Evolutionary conservation across 2,113 vertebrate genomes (phyloP).

Genomic region (Herpetotheres cachinnans): DNA sequence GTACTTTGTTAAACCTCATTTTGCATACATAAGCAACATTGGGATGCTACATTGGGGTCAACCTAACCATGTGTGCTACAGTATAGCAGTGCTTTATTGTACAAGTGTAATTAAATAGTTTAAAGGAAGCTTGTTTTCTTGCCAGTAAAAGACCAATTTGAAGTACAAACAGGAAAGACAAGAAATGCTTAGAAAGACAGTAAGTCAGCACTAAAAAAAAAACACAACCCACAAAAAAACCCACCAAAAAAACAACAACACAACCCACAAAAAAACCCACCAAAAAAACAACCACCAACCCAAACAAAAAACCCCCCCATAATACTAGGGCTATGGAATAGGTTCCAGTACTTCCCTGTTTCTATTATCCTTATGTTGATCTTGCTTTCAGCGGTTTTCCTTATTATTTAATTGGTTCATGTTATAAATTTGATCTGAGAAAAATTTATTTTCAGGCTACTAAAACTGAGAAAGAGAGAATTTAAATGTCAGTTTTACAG

Average conservation of each 20-base stretch:
- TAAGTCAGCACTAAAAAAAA: background rate
- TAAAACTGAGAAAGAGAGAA: background rate
- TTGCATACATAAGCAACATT: slow-evolving; percentile 34
- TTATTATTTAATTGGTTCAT: background rate
- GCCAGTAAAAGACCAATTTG: slow-evolving; percentile 5
- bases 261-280: too few relatives aligned
- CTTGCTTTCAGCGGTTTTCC: slow-evolving; percentile 17
- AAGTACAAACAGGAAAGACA: slow-evolving; percentile 21
- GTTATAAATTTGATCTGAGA: background rate
- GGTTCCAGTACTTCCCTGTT: background rate
- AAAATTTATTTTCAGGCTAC: background rate
- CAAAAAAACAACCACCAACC: too few relatives aligned
- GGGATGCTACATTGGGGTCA: slow-evolving; percentile 48
- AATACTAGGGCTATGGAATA: background rate
- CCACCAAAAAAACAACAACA: too few relatives aligned
- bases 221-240: too few relatives aligned
- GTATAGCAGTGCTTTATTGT: slow-evolving; percentile 11
- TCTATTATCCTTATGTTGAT: slow-evolving; percentile 5
- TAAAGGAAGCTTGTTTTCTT: slow-evolving; percentile 34
- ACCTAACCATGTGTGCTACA: slow-evolving; percentile 34
- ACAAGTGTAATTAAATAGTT: slow-evolving; percentile 34
- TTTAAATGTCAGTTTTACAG: background rate
- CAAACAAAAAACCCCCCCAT: background rate
- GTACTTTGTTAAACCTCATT: slow-evolving; percentile 44
- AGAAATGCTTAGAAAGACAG: slow-evolving; percentile 29